These are phyloP conservation scores for Thumatha senex DNA, from an alignment of 2,888 invertebrate genomes.

Conservation along the genomic window DNA sequence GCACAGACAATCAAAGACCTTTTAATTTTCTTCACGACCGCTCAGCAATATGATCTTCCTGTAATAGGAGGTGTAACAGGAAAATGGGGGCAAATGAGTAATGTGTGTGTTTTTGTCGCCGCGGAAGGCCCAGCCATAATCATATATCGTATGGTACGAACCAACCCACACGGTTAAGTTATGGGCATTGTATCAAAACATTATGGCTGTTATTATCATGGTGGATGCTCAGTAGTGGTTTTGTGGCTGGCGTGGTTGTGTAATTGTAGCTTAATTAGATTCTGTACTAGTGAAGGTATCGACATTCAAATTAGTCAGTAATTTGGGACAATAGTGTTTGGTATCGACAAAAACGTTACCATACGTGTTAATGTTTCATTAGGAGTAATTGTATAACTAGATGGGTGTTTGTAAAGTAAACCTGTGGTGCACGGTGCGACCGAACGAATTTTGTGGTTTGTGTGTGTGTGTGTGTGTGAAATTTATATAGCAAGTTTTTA, in stretches of 20 bases:
- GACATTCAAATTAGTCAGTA: background rate
- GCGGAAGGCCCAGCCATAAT: slow-evolving; percentile 30
- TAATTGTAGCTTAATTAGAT: background rate
- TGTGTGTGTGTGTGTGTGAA: no score
- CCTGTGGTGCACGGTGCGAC: no score
- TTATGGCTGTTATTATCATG: slow-evolving; percentile 2
- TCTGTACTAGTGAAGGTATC: background rate
- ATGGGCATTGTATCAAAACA: slow-evolving; percentile 24
- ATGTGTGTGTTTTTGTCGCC: slow-evolving; percentile 35
- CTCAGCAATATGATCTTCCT: slow-evolving; percentile 13
- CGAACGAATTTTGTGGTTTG: no score
- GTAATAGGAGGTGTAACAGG: slow-evolving; percentile 34
- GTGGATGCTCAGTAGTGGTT: background rate
- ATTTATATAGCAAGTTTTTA: no score
- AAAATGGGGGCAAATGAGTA: slow-evolving; percentile 43
- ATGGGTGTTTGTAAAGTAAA: no score
- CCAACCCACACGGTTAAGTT: slow-evolving; percentile 25
- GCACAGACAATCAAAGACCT: slow-evolving; percentile 25
- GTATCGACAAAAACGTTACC: no score
- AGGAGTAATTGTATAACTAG: no score
- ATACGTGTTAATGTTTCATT: no score
- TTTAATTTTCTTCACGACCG: slow-evolving; percentile 28
- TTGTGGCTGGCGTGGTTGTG: background rate
- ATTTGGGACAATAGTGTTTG: background rate
- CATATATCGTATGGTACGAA: slow-evolving; percentile 32